Base-by-base conservation (phyloP, 2,888 invertebrate genomes). In the Congeria kusceri region DNA sequence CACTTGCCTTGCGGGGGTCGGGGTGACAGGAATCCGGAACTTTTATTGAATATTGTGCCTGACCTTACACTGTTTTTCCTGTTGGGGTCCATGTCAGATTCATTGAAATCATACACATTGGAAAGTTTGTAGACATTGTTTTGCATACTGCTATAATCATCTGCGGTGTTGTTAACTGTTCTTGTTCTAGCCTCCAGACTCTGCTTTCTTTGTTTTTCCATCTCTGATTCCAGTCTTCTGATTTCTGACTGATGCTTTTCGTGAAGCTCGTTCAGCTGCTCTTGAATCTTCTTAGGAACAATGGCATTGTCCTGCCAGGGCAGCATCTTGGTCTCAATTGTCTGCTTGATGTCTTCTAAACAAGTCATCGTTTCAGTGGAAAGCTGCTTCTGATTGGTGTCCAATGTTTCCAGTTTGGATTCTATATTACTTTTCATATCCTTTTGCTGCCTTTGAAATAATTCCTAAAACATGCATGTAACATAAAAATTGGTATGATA, bases 191-290 rank as follows among this genome's bases (percentile, higher is more conserved):
- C 49, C 53, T 71, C 67, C 28, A 20, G 39, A 13, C 49, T 39
- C 29, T 49, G 25, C 58, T 73, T 77, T 15, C 23, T 73, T 49
- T 74, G 73, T n/a, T 67, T 67, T 64, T 79, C 76, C 13, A 87
- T 83, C 49, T 87, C 78, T 39, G 69, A 70, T 70, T 79, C 76
- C 3, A 87, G 66, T 72, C 84, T 83, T 39, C 79, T 76, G 61
- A 90, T 86, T 62, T 89, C 88, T 68, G 86, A 53, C 39, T 80
- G 71, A 65, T 89, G 87, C 3, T 82, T 73, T 27, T 77, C 73
- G 67, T 87, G 83, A 39, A 87, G 72, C n/a, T 80, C 72, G 74
- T 87, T 78, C 49, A 89, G 65, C 53, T 87, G 86, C 32, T 84
- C 81, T 70, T 84, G 86, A 28, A 86, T 49, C 32, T 69, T 59